Conservation (phyloP, 2,113 vertebrate genomes). For the Zosterops borbonicus region DNA sequence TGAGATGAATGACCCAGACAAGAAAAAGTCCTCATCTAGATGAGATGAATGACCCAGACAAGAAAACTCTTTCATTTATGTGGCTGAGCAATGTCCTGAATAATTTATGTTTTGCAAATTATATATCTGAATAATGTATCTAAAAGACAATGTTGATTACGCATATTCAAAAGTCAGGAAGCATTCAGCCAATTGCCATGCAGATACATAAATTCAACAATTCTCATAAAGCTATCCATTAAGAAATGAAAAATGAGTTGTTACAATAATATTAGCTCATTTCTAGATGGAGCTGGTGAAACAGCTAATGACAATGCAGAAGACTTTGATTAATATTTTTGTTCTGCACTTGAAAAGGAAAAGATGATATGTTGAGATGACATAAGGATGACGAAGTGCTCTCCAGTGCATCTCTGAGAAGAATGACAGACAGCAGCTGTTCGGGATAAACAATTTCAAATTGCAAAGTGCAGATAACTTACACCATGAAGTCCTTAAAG, state of each 20-base stretch:
- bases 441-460: slow-evolving; percentile 9
- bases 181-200: neutral
- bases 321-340: slow-evolving; percentile 7
- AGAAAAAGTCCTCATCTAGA: neutral
- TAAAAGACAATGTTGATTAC: neutral
- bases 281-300: slow-evolving; percentile 22
- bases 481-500: neutral
- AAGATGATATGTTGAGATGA: neutral
- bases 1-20: neutral
- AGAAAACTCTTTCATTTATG: neutral
- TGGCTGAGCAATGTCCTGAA: neutral
- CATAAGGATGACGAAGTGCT: slow-evolving; percentile 4
- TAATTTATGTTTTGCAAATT: neutral
- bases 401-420: neutral
- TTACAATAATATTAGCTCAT: neutral
- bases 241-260: neutral
- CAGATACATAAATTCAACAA: neutral
- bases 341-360: slow-evolving; percentile 17
- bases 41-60: neutral
- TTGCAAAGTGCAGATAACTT: neutral
- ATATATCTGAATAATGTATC: neutral
- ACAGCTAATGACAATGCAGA: neutral
- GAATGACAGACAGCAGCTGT: slow-evolving; percentile 38
- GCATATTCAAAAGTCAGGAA: neutral
- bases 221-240: neutral